Conservation (phyloP, 2,888 invertebrate genomes). For the Archips crataeganus region DNA sequence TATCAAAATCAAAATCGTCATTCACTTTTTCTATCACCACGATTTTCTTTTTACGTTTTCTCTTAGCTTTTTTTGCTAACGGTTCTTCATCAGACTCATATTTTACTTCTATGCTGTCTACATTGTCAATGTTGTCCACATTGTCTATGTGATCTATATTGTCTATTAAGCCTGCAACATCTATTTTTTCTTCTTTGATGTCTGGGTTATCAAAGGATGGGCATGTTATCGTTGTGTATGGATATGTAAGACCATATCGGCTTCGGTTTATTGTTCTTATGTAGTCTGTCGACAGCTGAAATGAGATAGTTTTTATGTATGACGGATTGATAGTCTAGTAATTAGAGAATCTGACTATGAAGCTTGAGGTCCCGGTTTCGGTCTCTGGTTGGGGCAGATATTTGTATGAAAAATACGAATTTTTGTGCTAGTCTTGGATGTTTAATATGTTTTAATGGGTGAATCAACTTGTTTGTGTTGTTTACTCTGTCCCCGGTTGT, state of each 20-base stretch:
- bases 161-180: neutral
- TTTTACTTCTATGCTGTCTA: constrained; percentile 22
- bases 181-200: constrained; percentile 43
- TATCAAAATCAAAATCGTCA: constrained; percentile 26
- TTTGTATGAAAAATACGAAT: too few species aligned
- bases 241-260: neutral
- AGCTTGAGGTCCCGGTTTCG: too few species aligned
- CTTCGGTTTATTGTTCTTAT: constrained; percentile 44
- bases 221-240: neutral
- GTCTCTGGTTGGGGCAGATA: too few species aligned
- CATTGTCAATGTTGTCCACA: neutral
- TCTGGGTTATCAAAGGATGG: constrained; percentile 8
- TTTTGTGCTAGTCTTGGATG: too few species aligned
- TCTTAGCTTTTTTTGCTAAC: constrained; percentile 47
- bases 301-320: neutral
- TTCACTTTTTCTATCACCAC: constrained; percentile 28
- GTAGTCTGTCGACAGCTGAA: constrained; percentile 51
- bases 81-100: constrained; percentile 50
- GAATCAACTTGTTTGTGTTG: too few species aligned
- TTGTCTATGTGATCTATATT: neutral
- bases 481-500: too few species aligned
- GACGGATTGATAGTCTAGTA: too few species aligned
- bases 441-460: too few species aligned
- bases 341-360: too few species aligned
- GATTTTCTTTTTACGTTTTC: constrained; percentile 41